phyloP scores from a whole-genome alignment of 2,113 vertebrate species.

The Albula glossodonta region DNA sequence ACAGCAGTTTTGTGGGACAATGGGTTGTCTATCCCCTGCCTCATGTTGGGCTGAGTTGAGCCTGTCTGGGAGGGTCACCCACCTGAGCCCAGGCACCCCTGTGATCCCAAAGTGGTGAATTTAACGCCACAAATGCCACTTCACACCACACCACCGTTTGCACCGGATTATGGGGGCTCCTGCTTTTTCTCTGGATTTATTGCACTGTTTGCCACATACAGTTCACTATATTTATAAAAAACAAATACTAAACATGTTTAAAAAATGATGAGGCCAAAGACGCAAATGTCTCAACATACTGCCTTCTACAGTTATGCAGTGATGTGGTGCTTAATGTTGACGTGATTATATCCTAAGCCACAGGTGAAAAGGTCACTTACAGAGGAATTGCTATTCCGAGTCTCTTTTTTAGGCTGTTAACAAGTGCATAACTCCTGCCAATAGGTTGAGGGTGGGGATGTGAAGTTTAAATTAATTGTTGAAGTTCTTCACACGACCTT shows the following conservation, averaged over 20 bases:
- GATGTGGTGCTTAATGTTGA: neutral
- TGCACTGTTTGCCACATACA: neutral
- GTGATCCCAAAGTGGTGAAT: neutral
- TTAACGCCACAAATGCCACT: neutral
- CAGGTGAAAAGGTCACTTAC: neutral
- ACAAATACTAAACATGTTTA: neutral
- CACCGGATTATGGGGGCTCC: neutral
- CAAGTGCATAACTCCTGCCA: neutral
- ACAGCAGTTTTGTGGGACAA: neutral
- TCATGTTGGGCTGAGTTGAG: neutral
- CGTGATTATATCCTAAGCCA: neutral
- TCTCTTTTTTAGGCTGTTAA: neutral
- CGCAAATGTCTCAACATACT: no score
- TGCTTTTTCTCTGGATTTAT: neutral
- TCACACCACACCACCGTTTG: neutral
- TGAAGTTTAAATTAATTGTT: no score
- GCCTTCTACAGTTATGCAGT: neutral
- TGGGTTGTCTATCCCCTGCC: neutral
- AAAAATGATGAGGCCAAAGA: neutral
- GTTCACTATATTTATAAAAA: neutral
- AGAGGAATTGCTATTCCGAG: neutral
- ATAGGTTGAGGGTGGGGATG: neutral
- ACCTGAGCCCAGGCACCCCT: neutral
- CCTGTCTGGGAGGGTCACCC: neutral
- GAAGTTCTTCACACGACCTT: no score